Evolutionary conservation across 2,888 invertebrate genomes (phyloP).

Genomic region (Anarsia innoxiella): DNA sequence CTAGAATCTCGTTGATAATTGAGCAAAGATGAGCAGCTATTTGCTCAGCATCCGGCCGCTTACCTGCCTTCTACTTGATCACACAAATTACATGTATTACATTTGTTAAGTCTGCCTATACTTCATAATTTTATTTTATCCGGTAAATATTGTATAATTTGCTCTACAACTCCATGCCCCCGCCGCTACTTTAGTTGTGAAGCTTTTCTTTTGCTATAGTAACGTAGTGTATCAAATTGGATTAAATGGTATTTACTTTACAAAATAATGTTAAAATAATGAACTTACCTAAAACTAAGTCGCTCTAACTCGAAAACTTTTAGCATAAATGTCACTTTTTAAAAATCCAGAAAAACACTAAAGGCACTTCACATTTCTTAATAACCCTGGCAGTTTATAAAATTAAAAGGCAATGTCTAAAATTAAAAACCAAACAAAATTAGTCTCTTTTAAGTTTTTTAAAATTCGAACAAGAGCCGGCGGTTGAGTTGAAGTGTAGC

Average conservation of each 20-base stretch:
- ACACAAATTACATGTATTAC: slow-evolving; percentile 22
- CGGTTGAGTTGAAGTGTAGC: slow-evolving; percentile 34
- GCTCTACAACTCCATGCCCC: too few species aligned
- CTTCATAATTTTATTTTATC: too few species aligned
- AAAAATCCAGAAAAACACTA: slow-evolving; percentile 14
- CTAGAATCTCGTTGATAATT: slow-evolving; percentile 34
- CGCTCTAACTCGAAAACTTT: background rate
- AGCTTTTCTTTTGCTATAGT: too few species aligned
- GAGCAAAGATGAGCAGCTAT: slow-evolving; percentile 26
- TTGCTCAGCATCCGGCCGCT: slow-evolving; percentile 24
- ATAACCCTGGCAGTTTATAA: slow-evolving; percentile 5
- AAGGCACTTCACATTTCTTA: slow-evolving; percentile 3
- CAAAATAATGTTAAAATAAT: background rate
- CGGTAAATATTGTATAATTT: too few species aligned
- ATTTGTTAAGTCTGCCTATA: too few species aligned
- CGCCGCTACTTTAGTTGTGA: too few species aligned
- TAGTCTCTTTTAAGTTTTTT: slow-evolving; percentile 1
- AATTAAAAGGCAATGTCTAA: too few species aligned
- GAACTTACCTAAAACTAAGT: background rate
- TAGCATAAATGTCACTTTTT: slow-evolving; percentile 18
- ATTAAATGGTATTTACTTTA: too few species aligned
- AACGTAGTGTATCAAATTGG: too few species aligned
- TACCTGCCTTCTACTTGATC: slow-evolving; percentile 19
- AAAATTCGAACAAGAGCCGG: slow-evolving; percentile 14
- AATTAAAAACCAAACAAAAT: too few species aligned